Percentiles rank a stretch among this genome's conserved stretches.
Conservation (phyloP, 2,888 invertebrate species). For the Acronicta psi region DNA sequence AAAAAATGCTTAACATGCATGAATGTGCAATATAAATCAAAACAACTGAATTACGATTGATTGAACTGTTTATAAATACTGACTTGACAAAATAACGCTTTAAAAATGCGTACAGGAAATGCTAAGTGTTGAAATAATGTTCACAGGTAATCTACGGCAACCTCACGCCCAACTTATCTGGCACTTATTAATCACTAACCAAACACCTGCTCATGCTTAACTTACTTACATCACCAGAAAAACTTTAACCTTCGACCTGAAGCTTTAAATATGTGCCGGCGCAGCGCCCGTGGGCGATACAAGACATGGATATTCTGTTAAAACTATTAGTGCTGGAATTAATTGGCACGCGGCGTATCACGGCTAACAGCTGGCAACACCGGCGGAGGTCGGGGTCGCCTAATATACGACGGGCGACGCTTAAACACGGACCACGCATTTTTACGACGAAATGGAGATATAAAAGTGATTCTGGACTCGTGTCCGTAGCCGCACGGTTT, state of each 20-base stretch:
- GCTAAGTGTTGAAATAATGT: constrained; percentile 16
- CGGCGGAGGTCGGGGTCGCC: constrained; percentile 26
- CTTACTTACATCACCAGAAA: constrained; percentile 33
- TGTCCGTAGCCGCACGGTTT: constrained; percentile 9
- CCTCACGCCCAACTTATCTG: constrained; percentile 35
- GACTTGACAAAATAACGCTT: no score
- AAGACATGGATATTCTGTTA: constrained; percentile 32
- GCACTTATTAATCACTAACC: constrained; percentile 38
- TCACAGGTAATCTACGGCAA: constrained; percentile 18
- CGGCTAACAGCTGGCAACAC: constrained; percentile 24
- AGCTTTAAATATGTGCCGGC: constrained; percentile 40
- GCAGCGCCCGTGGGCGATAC: constrained; percentile 30
- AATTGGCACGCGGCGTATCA: constrained; percentile 50
- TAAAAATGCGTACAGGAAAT: neutral
- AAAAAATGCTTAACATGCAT: no score
- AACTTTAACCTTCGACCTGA: constrained; percentile 32
- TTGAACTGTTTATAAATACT: no score
- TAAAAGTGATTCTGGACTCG: constrained; percentile 36
- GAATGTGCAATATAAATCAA: no score
- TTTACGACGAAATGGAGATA: constrained; percentile 51
- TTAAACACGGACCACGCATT: constrained; percentile 21
- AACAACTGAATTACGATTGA: no score
- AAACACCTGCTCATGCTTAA: constrained; percentile 42
- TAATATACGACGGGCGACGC: constrained; percentile 25
- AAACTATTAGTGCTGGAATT: constrained; percentile 38